Evolutionary conservation across 1,140 invertebrate species (phyloP).

Genomic region (Bombus vancouverensis): DNA sequence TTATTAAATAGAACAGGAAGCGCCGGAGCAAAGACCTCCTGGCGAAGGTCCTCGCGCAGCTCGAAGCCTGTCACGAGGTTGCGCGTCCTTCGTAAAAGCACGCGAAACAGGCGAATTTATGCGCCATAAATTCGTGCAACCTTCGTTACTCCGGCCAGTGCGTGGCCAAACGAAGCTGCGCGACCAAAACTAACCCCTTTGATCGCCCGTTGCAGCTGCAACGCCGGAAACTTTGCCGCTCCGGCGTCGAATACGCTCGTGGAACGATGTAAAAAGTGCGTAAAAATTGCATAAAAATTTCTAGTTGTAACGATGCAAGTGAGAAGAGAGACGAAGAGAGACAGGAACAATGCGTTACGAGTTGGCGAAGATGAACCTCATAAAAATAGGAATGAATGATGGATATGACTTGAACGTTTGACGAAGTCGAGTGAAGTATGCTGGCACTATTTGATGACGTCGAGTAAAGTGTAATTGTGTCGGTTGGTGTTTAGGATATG

Average conservation of each 20-base stretch:
- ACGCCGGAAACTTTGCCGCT: not conserved
- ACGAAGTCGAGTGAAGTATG: not conserved
- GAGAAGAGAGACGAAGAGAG: not conserved
- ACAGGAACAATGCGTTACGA: not conserved
- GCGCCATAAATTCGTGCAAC: slow-evolving; percentile 77
- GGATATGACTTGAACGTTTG: not conserved
- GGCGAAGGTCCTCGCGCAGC: slow-evolving; percentile 31
- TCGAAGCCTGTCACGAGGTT: slow-evolving; percentile 68
- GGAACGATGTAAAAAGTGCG: not conserved
- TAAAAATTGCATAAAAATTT: slow-evolving; percentile 2
- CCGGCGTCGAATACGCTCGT: not conserved
- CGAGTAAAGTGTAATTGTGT: no score
- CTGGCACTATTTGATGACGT: no score
- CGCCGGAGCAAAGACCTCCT: slow-evolving; percentile 32
- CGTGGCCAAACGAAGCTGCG: slow-evolving; percentile 62
- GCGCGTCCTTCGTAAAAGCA: slow-evolving; percentile 74
- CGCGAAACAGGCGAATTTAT: slow-evolving; percentile 76
- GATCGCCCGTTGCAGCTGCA: not conserved
- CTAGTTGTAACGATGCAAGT: not conserved
- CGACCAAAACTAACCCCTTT: slow-evolving; percentile 8
- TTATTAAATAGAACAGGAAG: slow-evolving; percentile 71
- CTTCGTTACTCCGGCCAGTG: slow-evolving; percentile 66
- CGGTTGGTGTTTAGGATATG: no score
- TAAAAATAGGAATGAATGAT: not conserved
- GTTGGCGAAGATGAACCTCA: not conserved